These are phyloP conservation scores for Ctenomys sociabilis DNA, from an alignment of 2,113 vertebrate species.

Conservation along the genomic window DNA sequence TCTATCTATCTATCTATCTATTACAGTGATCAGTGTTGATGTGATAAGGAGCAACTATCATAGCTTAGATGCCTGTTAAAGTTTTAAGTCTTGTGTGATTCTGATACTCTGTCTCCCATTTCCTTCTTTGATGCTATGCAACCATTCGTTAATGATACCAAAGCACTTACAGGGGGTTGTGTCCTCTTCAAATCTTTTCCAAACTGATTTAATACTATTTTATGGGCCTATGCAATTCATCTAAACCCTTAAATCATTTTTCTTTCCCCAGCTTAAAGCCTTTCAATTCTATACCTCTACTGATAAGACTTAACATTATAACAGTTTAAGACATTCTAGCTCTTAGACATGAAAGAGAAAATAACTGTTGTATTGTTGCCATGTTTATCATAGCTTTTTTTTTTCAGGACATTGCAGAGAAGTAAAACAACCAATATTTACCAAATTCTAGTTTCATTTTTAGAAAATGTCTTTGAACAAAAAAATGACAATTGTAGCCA, in stretches of 20 bases:
- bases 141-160: conserved; percentile 79
- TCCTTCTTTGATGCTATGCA: conserved; percentile 77
- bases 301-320: conserved; percentile 67
- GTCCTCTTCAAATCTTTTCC: conserved; percentile 80
- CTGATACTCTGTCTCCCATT: conserved; percentile 80
- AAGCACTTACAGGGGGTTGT: conserved; percentile 80
- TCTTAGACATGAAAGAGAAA: conserved; percentile 56
- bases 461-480: conserved; percentile 64
- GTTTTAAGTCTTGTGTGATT: conserved; percentile 53
- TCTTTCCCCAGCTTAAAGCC: conserved; percentile 77
- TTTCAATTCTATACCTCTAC: conserved; percentile 77
- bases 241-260: conserved; percentile 78
- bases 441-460: conserved; percentile 63
- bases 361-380: conserved; percentile 42
- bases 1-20: no score
- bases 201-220: conserved; percentile 80
- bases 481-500: conserved; percentile 59
- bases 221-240: conserved; percentile 74
- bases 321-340: conserved; percentile 58
- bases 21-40: not conserved
- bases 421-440: conserved; percentile 60
- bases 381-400: conserved; percentile 44
- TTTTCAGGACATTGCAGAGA: conserved; percentile 11
- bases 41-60: conserved; percentile 45
- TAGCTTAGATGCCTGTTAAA: conserved; percentile 74